Evolutionary conservation across 1,140 invertebrate species (phyloP), one percentile per base, ranked within the genome.

Genomic region (Leucophenga varia): DNA sequence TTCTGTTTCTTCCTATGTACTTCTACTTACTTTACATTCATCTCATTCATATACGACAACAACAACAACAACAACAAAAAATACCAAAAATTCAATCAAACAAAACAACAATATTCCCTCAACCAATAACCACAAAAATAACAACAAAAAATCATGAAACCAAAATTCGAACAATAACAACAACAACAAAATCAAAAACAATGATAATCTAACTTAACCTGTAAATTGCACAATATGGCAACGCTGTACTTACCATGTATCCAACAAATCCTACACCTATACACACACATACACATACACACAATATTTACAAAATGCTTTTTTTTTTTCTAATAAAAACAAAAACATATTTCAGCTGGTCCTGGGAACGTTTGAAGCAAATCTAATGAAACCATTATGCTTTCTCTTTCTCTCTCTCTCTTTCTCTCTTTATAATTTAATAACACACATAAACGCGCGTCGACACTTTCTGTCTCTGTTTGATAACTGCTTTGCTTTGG

Each of bases 351-450:
- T 59, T 58, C 59, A 72, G 69, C 49, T 70, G 67, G 71, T 72
- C 61, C 51, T 74, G 71, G 63, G 58, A 74, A 63, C 63, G 55
- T 52, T 65, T 74, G 55, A 73, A 73, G 53, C 57, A 65, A 72
- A 74, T 72, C 72, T 74, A 74, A 74, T 74, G 59, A 59, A 48
- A 64, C 52, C 61, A 51, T 57, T 49, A 12, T 43, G 2, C 54
- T 71, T 55, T 68, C 54, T 71, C 56, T 51, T 35, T 44, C 40
- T 38, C 42, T 34, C 12, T 45, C 18, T 45, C 3, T 45, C 16
- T 47, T 44, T 41, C 42, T 60, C 50, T 57, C 54, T 55, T 40
- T 40, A 39, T 9, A 10, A 40, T 22, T 22, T 3, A 40, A 40
- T 22, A 40, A 40, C 38, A 19, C 13, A 22, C 19, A 19, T 40